A percentile compares a stretch with the other conserved stretches of the same genome.
Conservation (phyloP, 2,888 invertebrate species). For the Tanytarsus gracilentus region DNA sequence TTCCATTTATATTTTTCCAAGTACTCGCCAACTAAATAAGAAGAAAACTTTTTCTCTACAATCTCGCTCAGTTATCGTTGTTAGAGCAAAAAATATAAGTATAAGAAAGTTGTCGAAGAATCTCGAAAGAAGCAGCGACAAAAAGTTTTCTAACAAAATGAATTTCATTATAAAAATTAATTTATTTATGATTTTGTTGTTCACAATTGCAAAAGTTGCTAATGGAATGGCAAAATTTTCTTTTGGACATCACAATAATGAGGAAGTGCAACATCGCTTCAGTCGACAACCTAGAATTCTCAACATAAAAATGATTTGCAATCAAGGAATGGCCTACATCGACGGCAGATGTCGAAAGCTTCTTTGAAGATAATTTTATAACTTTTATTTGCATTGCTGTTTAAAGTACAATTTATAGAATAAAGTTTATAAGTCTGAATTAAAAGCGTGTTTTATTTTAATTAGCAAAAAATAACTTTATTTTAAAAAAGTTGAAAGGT, state of each 20-base stretch:
- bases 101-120: no score
- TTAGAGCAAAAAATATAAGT: no score
- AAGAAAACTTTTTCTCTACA: neutral
- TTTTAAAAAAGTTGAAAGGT: no score
- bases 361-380: neutral
- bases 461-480: no score
- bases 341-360: neutral
- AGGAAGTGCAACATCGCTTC: neutral
- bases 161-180: conserved; percentile 25
- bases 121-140: no score
- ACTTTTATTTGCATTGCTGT: neutral
- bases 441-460: no score
- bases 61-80: neutral
- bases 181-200: conserved; percentile 26
- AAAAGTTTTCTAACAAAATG: conserved; percentile 12
- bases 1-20: conserved; percentile 23
- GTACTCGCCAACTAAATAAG: neutral
- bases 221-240: conserved; percentile 13
- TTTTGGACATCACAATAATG: conserved; percentile 1
- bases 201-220: conserved; percentile 17
- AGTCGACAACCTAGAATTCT: neutral
- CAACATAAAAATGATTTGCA: conserved; percentile 1
- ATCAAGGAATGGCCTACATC: neutral
- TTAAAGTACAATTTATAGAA: neutral
- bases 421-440: no score